Conservation (phyloP, 2,888 invertebrate genomes). For the Agelastica alni region DNA sequence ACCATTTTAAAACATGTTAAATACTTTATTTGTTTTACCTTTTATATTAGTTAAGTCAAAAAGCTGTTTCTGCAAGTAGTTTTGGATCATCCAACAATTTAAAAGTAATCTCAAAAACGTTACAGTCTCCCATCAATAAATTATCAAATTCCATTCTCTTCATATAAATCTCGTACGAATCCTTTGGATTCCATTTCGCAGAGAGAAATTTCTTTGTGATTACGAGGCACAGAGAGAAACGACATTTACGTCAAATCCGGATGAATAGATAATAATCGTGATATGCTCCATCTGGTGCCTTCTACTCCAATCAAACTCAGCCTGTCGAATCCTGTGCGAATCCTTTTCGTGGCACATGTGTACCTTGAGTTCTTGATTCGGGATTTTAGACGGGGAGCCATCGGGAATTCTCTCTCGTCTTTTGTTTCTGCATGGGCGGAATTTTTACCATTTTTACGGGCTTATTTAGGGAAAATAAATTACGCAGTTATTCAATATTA, state of each 20-base stretch:
- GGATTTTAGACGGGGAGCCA: neutral
- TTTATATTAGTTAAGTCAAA: too few relatives aligned
- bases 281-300: slow-evolving; percentile 51
- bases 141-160: slow-evolving; percentile 3
- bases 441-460: too few relatives aligned
- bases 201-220: slow-evolving; percentile 49
- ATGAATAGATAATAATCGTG: slow-evolving; percentile 52
- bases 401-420: neutral
- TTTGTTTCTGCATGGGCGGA: neutral
- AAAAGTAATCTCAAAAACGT: too few relatives aligned
- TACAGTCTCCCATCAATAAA: too few relatives aligned
- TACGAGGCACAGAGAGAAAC: slow-evolving; percentile 42
- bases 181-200: slow-evolving; percentile 20
- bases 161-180: slow-evolving; percentile 11
- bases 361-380: slow-evolving; percentile 25
- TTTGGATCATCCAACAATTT: too few relatives aligned
- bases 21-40: too few relatives aligned
- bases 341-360: slow-evolving; percentile 42
- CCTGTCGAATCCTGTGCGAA: slow-evolving; percentile 44
- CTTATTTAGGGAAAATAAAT: too few relatives aligned
- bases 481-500: too few relatives aligned
- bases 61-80: too few relatives aligned
- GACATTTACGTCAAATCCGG: slow-evolving; percentile 49
- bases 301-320: slow-evolving; percentile 46
- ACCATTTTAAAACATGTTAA: too few relatives aligned